Percentiles rank a stretch among this genome's conserved stretches.
Evolutionary conservation across 2,888 invertebrate species (phyloP).

Genomic region (Thereva nobilitata): DNA sequence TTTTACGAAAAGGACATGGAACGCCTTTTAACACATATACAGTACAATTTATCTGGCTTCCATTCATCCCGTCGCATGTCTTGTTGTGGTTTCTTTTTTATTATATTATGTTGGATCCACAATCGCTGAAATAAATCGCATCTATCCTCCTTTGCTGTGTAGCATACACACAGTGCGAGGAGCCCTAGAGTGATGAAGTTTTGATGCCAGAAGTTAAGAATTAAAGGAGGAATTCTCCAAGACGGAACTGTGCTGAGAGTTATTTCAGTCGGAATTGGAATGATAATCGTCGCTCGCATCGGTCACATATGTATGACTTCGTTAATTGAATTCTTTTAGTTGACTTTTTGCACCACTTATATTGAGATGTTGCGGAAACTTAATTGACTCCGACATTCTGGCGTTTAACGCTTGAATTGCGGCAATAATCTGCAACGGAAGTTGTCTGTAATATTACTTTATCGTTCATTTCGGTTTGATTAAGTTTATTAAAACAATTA

Average conservation of each 20-base stretch:
- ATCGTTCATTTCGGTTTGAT: too few relatives aligned
- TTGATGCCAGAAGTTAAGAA: neutral
- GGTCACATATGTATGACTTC: constrained; percentile 34
- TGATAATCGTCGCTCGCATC: constrained; percentile 27
- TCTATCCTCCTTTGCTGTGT: too few relatives aligned
- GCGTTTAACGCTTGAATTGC: neutral
- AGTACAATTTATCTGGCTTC: too few relatives aligned
- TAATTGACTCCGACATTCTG: constrained; percentile 19
- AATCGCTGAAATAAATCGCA: too few relatives aligned
- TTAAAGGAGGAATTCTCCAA: constrained; percentile 15
- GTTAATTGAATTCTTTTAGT: constrained; percentile 30
- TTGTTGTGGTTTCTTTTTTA: too few relatives aligned
- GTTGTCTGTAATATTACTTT: neutral
- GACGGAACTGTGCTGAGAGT: constrained; percentile 6
- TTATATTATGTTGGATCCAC: too few relatives aligned
- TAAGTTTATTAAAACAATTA: too few relatives aligned
- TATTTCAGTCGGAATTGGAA: constrained; percentile 29
- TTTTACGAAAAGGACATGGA: too few relatives aligned
- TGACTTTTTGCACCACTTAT: constrained; percentile 18
- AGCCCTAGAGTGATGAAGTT: neutral
- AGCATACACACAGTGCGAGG: neutral
- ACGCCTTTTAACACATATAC: too few relatives aligned
- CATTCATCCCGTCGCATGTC: too few relatives aligned
- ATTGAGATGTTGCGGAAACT: constrained; percentile 24
- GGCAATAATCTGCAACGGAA: constrained; percentile 29